These are phyloP conservation scores for Monoplex corrugatus DNA, from an alignment of 2,888 invertebrate species.

Conservation along the genomic window DNA sequence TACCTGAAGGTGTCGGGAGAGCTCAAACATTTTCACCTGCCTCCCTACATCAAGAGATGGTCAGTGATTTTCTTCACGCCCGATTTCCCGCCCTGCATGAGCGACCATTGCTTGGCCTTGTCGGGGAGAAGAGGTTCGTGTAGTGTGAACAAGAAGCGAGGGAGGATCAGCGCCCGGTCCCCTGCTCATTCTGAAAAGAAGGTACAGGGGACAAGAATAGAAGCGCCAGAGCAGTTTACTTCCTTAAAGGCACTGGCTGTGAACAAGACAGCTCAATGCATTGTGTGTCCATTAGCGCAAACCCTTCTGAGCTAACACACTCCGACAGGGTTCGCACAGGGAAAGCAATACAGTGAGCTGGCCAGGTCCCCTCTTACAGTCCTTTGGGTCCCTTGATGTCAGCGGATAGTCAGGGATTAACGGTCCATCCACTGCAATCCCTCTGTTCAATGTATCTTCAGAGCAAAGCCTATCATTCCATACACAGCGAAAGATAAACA, in stretches of 20 bases:
- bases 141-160: background rate
- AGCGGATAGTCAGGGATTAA: slow-evolving; percentile 2
- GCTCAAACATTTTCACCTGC: slow-evolving; percentile 45
- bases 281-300: slow-evolving; percentile 39
- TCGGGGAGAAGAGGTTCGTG: background rate
- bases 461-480: no score
- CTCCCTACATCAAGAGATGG: slow-evolving; percentile 32
- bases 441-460: no score
- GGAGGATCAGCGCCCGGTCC: background rate
- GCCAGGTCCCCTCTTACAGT: background rate
- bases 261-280: slow-evolving; percentile 44
- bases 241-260: slow-evolving; percentile 14
- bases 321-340: slow-evolving; percentile 4
- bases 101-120: background rate
- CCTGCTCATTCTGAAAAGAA: background rate
- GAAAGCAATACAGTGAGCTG: background rate
- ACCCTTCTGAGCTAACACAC: slow-evolving; percentile 25
- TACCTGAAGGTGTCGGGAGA: slow-evolving; percentile 33
- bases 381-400: background rate
- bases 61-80: slow-evolving; percentile 41
- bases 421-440: background rate
- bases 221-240: slow-evolving; percentile 27
- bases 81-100: slow-evolving; percentile 9
- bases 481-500: no score
- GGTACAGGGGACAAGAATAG: background rate